Percentiles rank a stretch among this genome's conserved stretches.
Evolutionary conservation across 2,888 invertebrate genomes (phyloP).

Genomic region (Tipula vernalis): DNA sequence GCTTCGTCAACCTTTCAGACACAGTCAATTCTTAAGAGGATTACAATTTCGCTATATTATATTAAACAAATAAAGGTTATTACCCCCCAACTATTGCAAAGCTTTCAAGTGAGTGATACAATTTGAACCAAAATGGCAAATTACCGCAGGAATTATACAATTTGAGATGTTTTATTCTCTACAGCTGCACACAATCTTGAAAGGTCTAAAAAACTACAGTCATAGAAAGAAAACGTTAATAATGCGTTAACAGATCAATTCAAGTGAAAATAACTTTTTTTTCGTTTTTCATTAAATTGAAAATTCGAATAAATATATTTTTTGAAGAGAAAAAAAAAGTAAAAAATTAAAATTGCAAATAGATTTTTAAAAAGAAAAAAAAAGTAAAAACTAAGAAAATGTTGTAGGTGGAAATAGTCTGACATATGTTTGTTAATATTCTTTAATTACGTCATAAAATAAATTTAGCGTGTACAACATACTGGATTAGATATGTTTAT

Average conservation of each 20-base stretch:
- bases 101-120: no score
- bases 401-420: background rate
- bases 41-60: no score
- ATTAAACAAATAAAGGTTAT: no score
- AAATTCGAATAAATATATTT: background rate
- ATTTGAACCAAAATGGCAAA: background rate
- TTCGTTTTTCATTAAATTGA: background rate
- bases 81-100: no score
- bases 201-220: background rate
- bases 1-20: no score
- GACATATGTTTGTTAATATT: background rate
- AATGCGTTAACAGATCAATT: background rate
- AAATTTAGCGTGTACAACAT: background rate
- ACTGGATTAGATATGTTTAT: background rate
- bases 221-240: background rate
- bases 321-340: background rate
- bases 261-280: background rate
- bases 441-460: background rate
- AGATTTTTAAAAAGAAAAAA: background rate
- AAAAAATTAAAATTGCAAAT: background rate
- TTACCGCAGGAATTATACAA: background rate
- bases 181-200: background rate
- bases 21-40: no score
- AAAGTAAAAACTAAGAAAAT: background rate
- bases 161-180: background rate